These are phyloP conservation scores for Murina feae DNA, from an alignment of 2,113 vertebrate species.

Conservation along the genomic window DNA sequence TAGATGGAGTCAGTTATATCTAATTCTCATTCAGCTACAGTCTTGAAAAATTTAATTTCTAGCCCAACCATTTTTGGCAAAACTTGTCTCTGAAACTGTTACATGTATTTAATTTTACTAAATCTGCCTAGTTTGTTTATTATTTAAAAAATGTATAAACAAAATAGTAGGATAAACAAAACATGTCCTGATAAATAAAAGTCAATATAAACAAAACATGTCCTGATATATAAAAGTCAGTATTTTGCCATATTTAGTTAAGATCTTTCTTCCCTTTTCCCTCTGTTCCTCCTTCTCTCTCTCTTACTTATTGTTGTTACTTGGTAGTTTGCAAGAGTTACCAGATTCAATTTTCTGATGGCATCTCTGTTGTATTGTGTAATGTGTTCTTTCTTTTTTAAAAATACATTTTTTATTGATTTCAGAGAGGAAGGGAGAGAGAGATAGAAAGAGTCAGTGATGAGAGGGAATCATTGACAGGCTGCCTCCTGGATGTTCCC, in stretches of 20 bases:
- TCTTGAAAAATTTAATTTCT: conserved; percentile 29
- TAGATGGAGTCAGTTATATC: background rate
- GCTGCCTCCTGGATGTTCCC: too few species aligned
- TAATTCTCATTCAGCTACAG: background rate
- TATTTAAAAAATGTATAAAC: background rate
- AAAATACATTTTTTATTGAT: too few species aligned
- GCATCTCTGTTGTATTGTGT: background rate
- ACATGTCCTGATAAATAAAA: background rate
- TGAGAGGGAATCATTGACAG: too few species aligned
- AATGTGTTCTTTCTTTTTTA: background rate
- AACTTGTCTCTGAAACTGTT: background rate
- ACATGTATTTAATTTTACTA: background rate
- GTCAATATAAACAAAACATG: background rate
- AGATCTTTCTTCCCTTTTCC: background rate
- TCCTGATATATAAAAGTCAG: background rate
- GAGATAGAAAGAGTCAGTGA: too few species aligned
- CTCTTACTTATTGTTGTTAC: background rate
- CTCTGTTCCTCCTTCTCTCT: background rate
- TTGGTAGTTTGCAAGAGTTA: background rate
- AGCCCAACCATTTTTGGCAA: background rate
- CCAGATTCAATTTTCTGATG: conserved; percentile 28
- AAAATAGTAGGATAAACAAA: background rate
- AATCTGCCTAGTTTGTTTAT: background rate
- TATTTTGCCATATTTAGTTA: background rate
- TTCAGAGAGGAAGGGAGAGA: too few species aligned